phyloP scores from a whole-genome alignment of 2,113 vertebrate species.

The Cyphomyrus discorhynchus region DNA sequence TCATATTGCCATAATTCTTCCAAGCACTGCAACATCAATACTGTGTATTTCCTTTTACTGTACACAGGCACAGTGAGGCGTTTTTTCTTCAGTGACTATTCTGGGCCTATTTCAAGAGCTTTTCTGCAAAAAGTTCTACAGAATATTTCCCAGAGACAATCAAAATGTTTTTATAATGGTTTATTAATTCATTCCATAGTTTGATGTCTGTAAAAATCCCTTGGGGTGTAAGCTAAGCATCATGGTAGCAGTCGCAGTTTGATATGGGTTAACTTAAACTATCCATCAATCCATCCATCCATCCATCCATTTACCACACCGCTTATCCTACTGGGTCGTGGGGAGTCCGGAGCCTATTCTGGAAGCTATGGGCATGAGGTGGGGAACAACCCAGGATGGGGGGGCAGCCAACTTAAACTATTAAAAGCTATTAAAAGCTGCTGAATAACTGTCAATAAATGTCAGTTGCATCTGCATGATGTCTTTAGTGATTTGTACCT shows the following conservation, averaged over 20 bases:
- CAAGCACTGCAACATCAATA: background rate
- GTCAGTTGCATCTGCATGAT: background rate
- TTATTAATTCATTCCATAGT: background rate
- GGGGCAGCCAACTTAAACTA: too few species aligned
- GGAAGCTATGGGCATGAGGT: too few species aligned
- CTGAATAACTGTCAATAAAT: background rate
- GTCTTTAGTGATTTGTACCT: background rate
- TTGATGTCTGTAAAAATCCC: background rate
- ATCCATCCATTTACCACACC: too few species aligned
- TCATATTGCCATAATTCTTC: background rate
- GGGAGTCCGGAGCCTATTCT: too few species aligned
- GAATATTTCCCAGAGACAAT: background rate
- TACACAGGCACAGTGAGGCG: background rate
- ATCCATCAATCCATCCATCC: too few species aligned
- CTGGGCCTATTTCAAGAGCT: background rate
- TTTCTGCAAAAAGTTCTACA: background rate
- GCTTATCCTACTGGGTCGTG: too few species aligned
- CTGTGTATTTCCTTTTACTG: background rate
- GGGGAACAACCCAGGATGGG: too few species aligned
- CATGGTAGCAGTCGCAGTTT: background rate
- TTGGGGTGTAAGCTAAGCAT: background rate
- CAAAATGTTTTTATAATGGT: background rate
- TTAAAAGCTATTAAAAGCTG: background rate
- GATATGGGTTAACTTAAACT: background rate
- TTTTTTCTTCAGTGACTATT: background rate